Conservation (phyloP, 2,113 vertebrate genomes). For the human region GRCh38 chr3:70758001-70758500, state of each 20-base stretch:
- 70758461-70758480: not conserved
- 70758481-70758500: not conserved
- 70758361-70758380: not conserved
- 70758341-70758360: not conserved
- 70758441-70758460: not conserved
- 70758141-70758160: not conserved
- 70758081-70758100: not conserved
- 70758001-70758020: not conserved
- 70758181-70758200: not conserved
- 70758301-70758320: not conserved
- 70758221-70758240: not conserved
- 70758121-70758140: not conserved
- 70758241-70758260: not conserved
- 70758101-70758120: not conserved
- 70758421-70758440: not conserved
- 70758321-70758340: not conserved
- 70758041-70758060: not conserved
- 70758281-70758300: not conserved
- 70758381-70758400: not conserved
- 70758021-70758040: not conserved
- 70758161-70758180: not conserved
- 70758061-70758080: not conserved
- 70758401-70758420: not conserved
- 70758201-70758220: not conserved
- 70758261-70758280: not conserved